Percentiles rank a stretch among this genome's conserved stretches.
Conservation (phyloP, 2,113 vertebrate species). For the Colaptes auratus region DNA sequence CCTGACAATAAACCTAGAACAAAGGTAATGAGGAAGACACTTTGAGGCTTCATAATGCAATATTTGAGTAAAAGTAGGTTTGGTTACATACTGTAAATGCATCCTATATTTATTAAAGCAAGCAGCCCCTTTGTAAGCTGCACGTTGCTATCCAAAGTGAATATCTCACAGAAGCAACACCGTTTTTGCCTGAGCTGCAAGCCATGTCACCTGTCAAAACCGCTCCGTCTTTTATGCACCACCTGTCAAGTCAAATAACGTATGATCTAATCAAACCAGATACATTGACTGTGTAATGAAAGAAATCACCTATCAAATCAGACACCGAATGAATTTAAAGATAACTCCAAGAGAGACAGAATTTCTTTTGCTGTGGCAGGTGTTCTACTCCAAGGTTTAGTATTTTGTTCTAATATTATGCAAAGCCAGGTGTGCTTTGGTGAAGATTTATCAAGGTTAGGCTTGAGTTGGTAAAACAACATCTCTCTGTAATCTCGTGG, state of each 20-base stretch:
- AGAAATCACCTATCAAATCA: conserved; percentile 1
- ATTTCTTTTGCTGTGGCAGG: neutral
- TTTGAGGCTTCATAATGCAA: neutral
- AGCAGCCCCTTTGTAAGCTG: neutral
- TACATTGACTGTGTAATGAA: neutral
- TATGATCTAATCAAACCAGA: conserved; percentile 11
- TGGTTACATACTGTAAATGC: neutral
- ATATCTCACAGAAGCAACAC: neutral
- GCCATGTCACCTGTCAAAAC: conserved; percentile 21
- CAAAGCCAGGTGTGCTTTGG: neutral
- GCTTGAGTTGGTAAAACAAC: neutral
- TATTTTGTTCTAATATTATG: neutral
- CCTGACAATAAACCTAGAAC: neutral
- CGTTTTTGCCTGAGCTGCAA: neutral
- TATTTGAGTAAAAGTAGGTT: neutral
- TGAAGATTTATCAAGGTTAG: neutral
- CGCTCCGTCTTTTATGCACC: neutral
- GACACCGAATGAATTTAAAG: neutral
- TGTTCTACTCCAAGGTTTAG: neutral
- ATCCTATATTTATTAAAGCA: neutral
- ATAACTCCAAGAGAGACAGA: neutral
- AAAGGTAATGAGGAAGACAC: neutral
- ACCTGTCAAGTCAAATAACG: conserved; percentile 49
- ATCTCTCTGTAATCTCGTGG: neutral
- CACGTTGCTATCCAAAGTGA: neutral